Evolutionary conservation across 2,113 vertebrate species (phyloP).

Genomic region (Caretta caretta): DNA sequence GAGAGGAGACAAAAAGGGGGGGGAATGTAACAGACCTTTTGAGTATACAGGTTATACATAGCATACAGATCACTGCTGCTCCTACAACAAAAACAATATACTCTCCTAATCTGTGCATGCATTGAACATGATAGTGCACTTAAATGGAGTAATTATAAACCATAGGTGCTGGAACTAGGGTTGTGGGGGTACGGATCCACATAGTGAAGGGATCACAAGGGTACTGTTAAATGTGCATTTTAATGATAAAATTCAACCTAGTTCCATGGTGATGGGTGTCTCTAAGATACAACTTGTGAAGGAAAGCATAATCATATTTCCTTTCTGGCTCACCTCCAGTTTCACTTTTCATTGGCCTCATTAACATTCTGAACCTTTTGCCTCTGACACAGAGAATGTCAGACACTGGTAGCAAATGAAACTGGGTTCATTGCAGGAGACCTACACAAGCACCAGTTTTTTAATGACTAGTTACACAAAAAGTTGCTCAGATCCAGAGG

Average conservation of each 20-base stretch:
- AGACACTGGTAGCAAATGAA: neutral
- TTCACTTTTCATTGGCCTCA: neutral
- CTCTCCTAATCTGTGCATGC: neutral
- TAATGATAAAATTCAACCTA: slow-evolving; percentile 44
- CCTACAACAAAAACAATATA: too few relatives aligned
- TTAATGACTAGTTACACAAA: neutral
- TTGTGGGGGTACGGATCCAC: neutral
- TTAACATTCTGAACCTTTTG: neutral
- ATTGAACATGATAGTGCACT: neutral
- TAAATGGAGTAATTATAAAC: neutral
- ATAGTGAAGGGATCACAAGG: neutral
- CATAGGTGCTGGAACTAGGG: too few relatives aligned
- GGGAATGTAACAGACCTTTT: too few relatives aligned
- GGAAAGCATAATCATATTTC: slow-evolving; percentile 8
- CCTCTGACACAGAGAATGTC: neutral
- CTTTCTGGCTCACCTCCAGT: neutral
- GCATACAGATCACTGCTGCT: too few relatives aligned
- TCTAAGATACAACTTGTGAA: neutral
- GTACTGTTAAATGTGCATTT: slow-evolving; percentile 27
- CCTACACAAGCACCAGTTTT: neutral
- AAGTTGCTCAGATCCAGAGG: accelerated
- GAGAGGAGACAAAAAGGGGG: too few relatives aligned
- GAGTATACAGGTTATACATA: too few relatives aligned
- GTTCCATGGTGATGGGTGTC: neutral
- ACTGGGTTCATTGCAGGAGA: neutral